Base-by-base conservation (phyloP, 2,888 invertebrate genomes). In the Phania funesta region DNA sequence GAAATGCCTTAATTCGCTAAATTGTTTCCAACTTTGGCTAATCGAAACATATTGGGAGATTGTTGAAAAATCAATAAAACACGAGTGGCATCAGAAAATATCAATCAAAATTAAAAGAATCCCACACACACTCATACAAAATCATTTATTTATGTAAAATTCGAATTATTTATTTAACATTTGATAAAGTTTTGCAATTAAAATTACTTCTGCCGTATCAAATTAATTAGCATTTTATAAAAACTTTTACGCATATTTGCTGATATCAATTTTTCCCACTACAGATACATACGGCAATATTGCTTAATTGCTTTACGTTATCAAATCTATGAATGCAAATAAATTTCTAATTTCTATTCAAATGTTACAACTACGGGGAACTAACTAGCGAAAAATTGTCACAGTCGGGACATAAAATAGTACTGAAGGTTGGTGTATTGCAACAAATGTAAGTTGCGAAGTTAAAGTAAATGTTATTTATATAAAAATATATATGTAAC, bases 291-390 rank as follows among this genome's bases (percentile, higher is more conserved):
- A 18, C 16, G 7, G 26, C 64, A 16, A 26, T 18, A 67, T 32
- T 54, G 52, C 46, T 44, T 32, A 65, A 38, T 50, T 58, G 16
- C 29, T 41, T 2, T 64, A 9, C 18, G 32, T 56, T 78, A 71
- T 71, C 62, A 78, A 64, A 70, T 77, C 54, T 58, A 74, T 64
- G 50, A 75, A 67, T 75, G 67, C 56, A 68, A 76, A 81, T 73
- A n/a, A 32, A 50, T 56, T 65, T 5, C 58, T 67, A 29, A 75
- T 50, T 75, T 75, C n/a, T 50, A 58, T 67, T 75, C 8, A 48
- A 18, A 58, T 26, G 58, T 38, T 46, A 22, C 26, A 24, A 56
- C 48, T 65, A 65, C 35, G 44, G 44, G 46, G 26, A 41, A 35
- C 16, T 64, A 54, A 65, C 64, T 24, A 22, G 18, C 54, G 18